These are phyloP conservation scores for Vombatus ursinus DNA, from an alignment of 2,113 vertebrate genomes.

Conservation along the genomic window DNA sequence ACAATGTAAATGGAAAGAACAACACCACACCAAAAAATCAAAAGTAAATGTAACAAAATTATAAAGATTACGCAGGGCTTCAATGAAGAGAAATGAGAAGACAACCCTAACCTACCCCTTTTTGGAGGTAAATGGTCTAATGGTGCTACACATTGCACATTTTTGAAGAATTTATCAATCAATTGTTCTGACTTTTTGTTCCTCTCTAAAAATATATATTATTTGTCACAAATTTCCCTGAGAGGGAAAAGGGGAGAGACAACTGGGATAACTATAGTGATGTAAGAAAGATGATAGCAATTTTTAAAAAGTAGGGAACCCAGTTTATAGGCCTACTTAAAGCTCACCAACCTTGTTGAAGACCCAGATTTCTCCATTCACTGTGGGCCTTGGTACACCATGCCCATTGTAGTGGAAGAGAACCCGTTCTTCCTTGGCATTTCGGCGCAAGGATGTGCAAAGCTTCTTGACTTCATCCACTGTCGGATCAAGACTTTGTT, in stretches of 20 bases:
- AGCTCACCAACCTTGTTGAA: constrained; percentile 94
- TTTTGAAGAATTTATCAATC: not conserved
- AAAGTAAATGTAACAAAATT: not conserved
- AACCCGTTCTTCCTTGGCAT: constrained; percentile 97
- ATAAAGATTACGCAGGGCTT: not conserved
- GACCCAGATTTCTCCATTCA: constrained; percentile 99
- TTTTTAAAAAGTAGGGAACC: fast-evolving
- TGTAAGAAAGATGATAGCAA: not conserved
- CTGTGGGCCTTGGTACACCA: constrained; percentile 95
- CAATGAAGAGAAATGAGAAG: not conserved
- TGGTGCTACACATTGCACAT: not conserved
- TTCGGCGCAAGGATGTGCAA: constrained; percentile 95
- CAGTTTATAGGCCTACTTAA: fast-evolving
- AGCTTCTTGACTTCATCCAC: constrained; percentile 99
- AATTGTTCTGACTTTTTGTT: not conserved
- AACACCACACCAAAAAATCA: not conserved
- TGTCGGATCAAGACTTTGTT: constrained; percentile 97
- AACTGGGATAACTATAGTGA: not conserved
- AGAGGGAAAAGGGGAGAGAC: not conserved
- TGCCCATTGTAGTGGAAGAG: constrained; percentile 99
- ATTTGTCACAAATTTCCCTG: not conserved
- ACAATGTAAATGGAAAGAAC: not conserved
- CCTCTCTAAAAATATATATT: not conserved
- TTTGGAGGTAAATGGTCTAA: not conserved
- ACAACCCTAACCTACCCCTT: not conserved